Percentiles rank a stretch among this genome's conserved stretches.
phyloP scores from a whole-genome alignment of 2,797 vertebrate species.

The Tinamus major region DNA sequence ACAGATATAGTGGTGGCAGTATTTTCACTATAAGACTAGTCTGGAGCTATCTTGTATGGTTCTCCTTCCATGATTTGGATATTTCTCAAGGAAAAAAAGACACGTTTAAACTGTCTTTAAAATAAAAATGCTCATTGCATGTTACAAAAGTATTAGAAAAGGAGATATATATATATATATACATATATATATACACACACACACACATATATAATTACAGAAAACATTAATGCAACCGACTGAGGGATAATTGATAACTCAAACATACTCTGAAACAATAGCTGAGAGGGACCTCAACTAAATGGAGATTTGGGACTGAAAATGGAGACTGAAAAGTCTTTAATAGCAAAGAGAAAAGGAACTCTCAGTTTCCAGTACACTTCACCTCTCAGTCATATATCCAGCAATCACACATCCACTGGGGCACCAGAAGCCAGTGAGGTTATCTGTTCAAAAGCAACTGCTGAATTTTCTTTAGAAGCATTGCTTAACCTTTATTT shows the following conservation, averaged over 20 bases:
- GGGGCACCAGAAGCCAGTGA: not conserved
- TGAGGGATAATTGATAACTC: not conserved
- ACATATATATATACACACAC: no score
- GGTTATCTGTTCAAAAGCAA: not conserved
- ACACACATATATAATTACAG: not conserved
- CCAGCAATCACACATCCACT: not conserved
- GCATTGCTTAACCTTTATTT: not conserved
- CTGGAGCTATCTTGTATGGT: not conserved
- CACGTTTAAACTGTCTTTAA: not conserved
- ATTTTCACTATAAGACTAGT: not conserved
- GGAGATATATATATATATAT: not conserved
- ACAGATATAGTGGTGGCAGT: not conserved
- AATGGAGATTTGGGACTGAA: not conserved
- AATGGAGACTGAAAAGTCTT: not conserved
- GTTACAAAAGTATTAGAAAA: not conserved
- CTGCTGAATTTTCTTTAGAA: slow-evolving; percentile 4
- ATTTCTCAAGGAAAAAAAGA: rapidly evolving
- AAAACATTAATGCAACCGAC: not conserved
- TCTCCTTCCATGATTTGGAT: not conserved
- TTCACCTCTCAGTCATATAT: not conserved
- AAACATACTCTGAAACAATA: not conserved
- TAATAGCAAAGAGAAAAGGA: not conserved
- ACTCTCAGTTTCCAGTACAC: not conserved
- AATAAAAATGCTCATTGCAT: not conserved
- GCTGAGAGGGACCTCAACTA: not conserved